Base-by-base conservation (phyloP, 2,888 invertebrate species). In the Dyspetes luteomarginatus region DNA sequence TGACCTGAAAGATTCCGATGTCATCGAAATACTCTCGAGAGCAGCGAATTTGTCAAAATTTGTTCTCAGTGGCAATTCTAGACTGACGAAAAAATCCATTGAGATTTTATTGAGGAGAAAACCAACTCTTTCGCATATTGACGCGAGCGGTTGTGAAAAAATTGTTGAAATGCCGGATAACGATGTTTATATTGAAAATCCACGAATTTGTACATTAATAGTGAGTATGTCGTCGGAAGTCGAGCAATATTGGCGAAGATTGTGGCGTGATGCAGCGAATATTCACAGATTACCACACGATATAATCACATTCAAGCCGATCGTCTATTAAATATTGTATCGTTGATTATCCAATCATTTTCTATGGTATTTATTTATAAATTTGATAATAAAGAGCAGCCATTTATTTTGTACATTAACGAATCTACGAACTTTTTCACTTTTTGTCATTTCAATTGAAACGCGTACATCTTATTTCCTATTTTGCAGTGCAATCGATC, bases 401-500 rank as follows among this genome's bases (percentile, higher is more conserved):
- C 17, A 19, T 9, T 15, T 58, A 19, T 56, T 26, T 26, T 48
- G 26, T 12, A 48, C 41, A 3, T 28, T 24, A 7, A 55, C 12
- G 41, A 50, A 28, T 65, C 5, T 36, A 19, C 55, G 28, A 58
- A 43, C 5, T 48, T n/a, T 58, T 19, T 30, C 45, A 9, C 36
- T 45, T 24, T 30, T 4, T 62, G n/a, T 43, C 19, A n/a, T 68
- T 71, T 68, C 24, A 9, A 4, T 65, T 36, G 24, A 45, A 30
- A 52, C 12, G 26, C 24, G 4, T 45, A 15, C 48, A 58, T 24
- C 52, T 50, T 68, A 62, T 64, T 58, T 62, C 97, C 97, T 88
- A 94, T 94, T 92, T 96, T 97, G 90, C 96, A 96, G 84, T 93
- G 91, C 50, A 97, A 88, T 86, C 92, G 92, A 43, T 94, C 91